These are phyloP conservation scores for Glareola pratincola DNA, from an alignment of 2,113 vertebrate species.

Conservation along the genomic window DNA sequence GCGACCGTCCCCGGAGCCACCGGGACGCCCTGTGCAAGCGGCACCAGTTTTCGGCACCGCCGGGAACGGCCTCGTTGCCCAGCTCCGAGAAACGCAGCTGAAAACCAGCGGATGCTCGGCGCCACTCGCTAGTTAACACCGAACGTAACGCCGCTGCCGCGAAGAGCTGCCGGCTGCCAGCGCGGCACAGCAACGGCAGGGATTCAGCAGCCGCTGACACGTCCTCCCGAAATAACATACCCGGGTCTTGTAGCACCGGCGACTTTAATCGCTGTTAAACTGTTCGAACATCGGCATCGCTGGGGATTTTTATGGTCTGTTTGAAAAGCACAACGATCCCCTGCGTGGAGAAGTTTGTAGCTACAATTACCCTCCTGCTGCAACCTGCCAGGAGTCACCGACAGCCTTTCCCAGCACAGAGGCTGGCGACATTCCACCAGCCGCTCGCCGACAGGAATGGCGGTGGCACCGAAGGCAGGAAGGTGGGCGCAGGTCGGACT, in stretches of 20 bases:
- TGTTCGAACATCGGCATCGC: background rate
- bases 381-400: background rate
- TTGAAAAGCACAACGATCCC: background rate
- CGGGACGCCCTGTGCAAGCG: accelerated
- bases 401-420: background rate
- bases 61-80: background rate
- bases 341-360: background rate
- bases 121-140: background rate
- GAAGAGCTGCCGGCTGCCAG: background rate
- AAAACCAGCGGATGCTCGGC: background rate
- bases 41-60: background rate
- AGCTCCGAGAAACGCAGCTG: background rate
- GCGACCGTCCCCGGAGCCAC: background rate
- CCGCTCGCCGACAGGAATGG: accelerated
- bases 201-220: background rate
- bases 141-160: background rate
- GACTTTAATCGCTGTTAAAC: background rate
- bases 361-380: background rate
- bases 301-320: background rate
- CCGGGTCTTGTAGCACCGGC: background rate
- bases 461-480: accelerated
- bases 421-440: background rate
- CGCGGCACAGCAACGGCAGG: background rate
- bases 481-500: accelerated
- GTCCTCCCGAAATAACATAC: background rate